phyloP scores from a whole-genome alignment of 2,113 vertebrate genomes.

The Caloenas nicobarica region DNA sequence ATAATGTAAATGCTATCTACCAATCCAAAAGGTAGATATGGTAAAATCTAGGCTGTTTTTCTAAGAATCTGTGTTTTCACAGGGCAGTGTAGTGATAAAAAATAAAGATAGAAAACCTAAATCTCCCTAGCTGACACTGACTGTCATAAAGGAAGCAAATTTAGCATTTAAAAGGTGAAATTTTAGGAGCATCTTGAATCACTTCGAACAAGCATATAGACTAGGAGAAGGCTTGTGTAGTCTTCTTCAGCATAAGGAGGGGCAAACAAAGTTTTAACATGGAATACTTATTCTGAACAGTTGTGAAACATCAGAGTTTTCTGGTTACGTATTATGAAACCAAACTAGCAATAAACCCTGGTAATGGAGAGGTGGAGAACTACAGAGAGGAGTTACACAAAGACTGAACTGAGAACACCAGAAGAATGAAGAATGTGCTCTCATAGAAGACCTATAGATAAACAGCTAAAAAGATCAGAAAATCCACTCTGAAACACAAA shows the following conservation, averaged over 20 bases:
- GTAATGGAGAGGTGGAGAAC: not conserved
- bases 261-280: fast-evolving
- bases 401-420: not conserved
- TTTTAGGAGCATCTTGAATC: not conserved
- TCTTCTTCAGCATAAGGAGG: not conserved
- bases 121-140: not conserved
- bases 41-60: not conserved
- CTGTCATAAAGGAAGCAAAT: not conserved
- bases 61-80: not conserved
- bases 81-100: not conserved
- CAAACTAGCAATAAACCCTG: not conserved
- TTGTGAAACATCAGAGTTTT: not conserved
- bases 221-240: not conserved
- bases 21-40: not conserved
- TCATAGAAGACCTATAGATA: not conserved
- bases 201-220: not conserved
- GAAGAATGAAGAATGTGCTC: not conserved
- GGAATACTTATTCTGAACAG: not conserved
- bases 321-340: not conserved
- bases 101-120: not conserved
- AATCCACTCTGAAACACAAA: not conserved
- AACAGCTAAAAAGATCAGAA: not conserved
- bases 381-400: not conserved
- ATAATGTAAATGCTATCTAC: not conserved
- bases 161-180: not conserved